Evolutionary conservation across 1,140 invertebrate species (phyloP).

Genomic region (Brachystomella parvula): DNA sequence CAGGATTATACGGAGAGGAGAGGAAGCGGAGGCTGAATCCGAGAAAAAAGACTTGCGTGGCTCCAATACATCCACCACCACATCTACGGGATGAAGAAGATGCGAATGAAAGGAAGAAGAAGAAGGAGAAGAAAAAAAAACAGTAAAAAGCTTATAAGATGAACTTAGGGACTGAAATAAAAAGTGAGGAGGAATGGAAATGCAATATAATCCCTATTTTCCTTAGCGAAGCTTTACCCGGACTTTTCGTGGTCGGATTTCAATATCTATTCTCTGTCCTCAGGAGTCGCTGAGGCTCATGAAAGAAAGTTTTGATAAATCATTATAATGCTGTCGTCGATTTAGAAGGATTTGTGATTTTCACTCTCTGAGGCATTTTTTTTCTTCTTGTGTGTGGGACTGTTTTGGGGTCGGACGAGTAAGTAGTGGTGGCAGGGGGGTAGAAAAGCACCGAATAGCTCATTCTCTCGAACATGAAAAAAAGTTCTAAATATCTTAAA

Average conservation of each 20-base stretch:
- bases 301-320: constrained; percentile 39
- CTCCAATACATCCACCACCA: no score
- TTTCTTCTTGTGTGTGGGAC: not conserved
- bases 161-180: constrained; percentile 12
- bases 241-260: constrained; percentile 34
- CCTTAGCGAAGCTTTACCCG: constrained; percentile 14
- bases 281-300: constrained; percentile 27
- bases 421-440: no score
- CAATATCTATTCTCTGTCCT: constrained; percentile 36
- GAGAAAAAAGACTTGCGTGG: no score
- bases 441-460: no score
- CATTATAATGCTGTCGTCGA: constrained; percentile 39
- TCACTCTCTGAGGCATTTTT: constrained; percentile 12
- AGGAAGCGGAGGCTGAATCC: not conserved
- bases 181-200: constrained; percentile 35
- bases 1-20: constrained; percentile 36
- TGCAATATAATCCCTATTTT: constrained; percentile 38
- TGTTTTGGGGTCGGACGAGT: no score
- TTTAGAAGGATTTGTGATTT: constrained; percentile 39
- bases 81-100: no score
- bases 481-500: no score
- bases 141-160: not conserved
- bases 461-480: no score
- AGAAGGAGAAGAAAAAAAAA: not conserved
- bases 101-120: no score